Percentiles rank a stretch among this genome's conserved stretches.
Conservation (phyloP, 2,888 invertebrate species). For the Dromius quadrimaculatus region DNA sequence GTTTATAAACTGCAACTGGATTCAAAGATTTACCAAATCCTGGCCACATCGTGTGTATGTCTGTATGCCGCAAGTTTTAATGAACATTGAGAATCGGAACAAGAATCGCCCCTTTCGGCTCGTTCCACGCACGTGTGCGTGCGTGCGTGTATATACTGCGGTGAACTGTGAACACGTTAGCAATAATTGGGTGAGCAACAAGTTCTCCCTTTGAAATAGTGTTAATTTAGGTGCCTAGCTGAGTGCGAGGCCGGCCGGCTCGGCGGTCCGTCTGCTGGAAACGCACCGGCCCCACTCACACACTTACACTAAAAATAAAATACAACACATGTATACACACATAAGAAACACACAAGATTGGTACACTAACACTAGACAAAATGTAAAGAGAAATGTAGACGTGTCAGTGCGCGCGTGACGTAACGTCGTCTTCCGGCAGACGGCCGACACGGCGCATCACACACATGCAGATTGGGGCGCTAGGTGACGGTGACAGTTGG, state of each 20-base stretch:
- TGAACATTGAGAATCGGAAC: conserved; percentile 36
- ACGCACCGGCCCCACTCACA: conserved; percentile 58
- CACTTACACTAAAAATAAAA: conserved; percentile 28
- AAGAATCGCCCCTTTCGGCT: conserved; percentile 15
- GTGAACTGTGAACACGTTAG: conserved; percentile 63
- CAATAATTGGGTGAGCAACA: conserved; percentile 64
- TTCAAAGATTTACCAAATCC: conserved; percentile 9
- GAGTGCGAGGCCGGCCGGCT: conserved; percentile 56
- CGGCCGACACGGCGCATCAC: conserved; percentile 5
- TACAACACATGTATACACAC: conserved; percentile 39
- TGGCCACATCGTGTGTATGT: conserved; percentile 45
- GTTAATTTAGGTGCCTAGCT: conserved; percentile 66
- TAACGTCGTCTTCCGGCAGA: conserved; percentile 4
- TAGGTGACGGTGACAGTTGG: background rate
- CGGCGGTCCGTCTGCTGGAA: conserved; percentile 52
- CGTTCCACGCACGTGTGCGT: conserved; percentile 33
- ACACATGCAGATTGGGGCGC: conserved; percentile 4
- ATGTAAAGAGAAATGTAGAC: conserved; percentile 7
- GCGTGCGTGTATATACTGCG: conserved; percentile 38
- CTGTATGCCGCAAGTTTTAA: conserved; percentile 33
- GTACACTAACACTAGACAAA: conserved; percentile 10
- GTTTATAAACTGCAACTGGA: conserved; percentile 39
- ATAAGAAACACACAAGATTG: background rate
- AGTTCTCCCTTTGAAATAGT: conserved; percentile 62
- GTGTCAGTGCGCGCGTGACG: conserved; percentile 29